Evolutionary conservation across 2,888 invertebrate genomes (phyloP), one percentile per base, ranked within the genome.

Genomic region (Atrina japonica): DNA sequence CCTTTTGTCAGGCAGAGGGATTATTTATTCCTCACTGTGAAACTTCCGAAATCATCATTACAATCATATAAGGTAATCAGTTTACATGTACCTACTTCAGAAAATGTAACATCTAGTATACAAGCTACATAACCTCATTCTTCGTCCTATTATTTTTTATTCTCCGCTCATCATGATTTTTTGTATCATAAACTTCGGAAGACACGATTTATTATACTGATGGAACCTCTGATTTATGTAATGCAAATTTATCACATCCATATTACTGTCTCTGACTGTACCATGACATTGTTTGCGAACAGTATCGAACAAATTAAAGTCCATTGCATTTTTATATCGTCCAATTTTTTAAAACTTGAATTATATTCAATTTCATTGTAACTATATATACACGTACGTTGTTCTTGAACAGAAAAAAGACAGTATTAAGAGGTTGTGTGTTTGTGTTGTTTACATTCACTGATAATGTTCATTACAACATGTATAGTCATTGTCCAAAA

Each of bases 111-210:
- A 35, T 35, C 35, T 35, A 35, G 35, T 35, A 35, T 35, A 16
- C 65, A 65, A 27, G 65, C 56, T 27, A 65, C 65, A 14, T 45
- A 65, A 65, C 40, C 45, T 30, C 21, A 55, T 27, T 40, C 40
- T 21, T n/a, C 55, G n/a, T 45, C 65, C n/a, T n/a, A 29, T 27
- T 58, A 58, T 35, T 43, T 58, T 47, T 47, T 29, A 16, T 40
- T 65, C 5, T 43, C 45, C 45, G 7, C 41, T 16, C 30, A 65
- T 45, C 35, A 40, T 40, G 50, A 64, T 21, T 53, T 40, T 52
- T 30, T 41, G 52, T 50, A 6, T 16, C 52, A 6, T 18, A 41
- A 9, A 40, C 23, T n/a, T 14, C 40, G 11, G 18, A 52, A 2
- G 21, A 64, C 18, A 40, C 52, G 23, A 5, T 3, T 0, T 21